phyloP scores from a whole-genome alignment of 1,140 invertebrate genomes.

The Drosophila sp. region DNA sequence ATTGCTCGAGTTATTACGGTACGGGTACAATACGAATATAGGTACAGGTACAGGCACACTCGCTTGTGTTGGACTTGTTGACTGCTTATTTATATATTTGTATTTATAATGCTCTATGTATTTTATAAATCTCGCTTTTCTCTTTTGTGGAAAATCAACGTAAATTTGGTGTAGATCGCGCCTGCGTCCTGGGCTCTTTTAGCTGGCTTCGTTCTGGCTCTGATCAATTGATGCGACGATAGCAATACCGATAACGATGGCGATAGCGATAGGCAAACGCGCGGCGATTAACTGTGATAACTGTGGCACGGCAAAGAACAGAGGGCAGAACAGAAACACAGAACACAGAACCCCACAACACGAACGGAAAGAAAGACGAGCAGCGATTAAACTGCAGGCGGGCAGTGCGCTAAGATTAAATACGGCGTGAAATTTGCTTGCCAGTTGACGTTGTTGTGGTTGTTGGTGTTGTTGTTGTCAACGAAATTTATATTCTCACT shows the following conservation, averaged over 20 bases:
- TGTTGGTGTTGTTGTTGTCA: constrained; percentile 57
- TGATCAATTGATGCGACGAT: constrained; percentile 14
- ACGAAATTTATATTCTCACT: constrained; percentile 82
- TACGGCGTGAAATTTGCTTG: constrained; percentile 81
- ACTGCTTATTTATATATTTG: not conserved
- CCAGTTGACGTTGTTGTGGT: constrained; percentile 59
- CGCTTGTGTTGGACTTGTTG: constrained; percentile 10
- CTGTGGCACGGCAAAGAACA: constrained; percentile 10
- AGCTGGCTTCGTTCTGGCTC: constrained; percentile 17
- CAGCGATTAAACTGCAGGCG: constrained; percentile 80
- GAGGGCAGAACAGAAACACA: constrained; percentile 31
- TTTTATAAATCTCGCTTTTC: not conserved
- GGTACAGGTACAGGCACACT: not conserved
- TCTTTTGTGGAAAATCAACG: not conserved
- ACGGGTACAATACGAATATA: constrained; percentile 26
- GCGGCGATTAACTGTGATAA: constrained; percentile 29
- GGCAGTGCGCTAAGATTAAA: constrained; percentile 77
- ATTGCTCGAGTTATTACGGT: constrained; percentile 9
- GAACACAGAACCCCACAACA: constrained; percentile 48
- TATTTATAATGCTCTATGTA: not conserved
- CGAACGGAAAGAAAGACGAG: constrained; percentile 79
- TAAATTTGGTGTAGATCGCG: constrained; percentile 2
- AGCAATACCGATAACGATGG: constrained; percentile 31
- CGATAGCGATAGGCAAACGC: constrained; percentile 36
- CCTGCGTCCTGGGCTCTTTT: constrained; percentile 22